A percentile compares a stretch with the other conserved stretches of the same genome.
These are phyloP conservation scores for Morus bassanus DNA, from an alignment of 2,797 vertebrate genomes.

Conservation along the genomic window DNA sequence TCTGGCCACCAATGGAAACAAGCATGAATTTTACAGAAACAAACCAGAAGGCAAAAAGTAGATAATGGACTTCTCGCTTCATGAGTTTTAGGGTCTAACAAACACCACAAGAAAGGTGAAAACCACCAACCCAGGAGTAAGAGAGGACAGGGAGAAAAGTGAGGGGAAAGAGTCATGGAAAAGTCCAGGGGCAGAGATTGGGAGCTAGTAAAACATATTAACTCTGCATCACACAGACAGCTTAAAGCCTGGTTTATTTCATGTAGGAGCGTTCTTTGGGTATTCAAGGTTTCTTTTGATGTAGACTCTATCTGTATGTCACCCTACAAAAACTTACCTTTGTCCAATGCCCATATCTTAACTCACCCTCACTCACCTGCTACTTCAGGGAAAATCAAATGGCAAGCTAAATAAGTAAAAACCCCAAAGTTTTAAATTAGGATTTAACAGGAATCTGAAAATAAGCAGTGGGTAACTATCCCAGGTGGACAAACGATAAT, in stretches of 20 bases:
- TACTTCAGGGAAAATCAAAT: not conserved
- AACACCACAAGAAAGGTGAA: not conserved
- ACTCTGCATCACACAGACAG: accelerated
- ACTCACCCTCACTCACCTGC: not conserved
- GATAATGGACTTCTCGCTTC: not conserved
- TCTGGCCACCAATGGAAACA: not conserved
- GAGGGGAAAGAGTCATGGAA: not conserved
- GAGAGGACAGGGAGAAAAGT: not conserved
- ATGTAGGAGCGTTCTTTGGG: not conserved
- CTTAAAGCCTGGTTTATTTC: not conserved
- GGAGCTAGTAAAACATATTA: not conserved
- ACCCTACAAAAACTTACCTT: not conserved
- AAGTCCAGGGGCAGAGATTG: not conserved
- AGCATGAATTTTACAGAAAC: not conserved
- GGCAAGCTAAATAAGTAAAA: not conserved
- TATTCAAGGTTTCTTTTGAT: not conserved
- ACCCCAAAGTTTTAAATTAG: not conserved
- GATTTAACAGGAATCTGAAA: not conserved
- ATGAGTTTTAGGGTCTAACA: not conserved
- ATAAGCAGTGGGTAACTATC: not conserved
- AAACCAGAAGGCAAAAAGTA: not conserved
- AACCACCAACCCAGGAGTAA: not conserved
- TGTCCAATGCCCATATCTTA: not conserved
- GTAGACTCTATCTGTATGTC: not conserved
- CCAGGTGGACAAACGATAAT: not conserved